Conservation (phyloP, 2,113 vertebrate genomes). For the Siniperca chuatsi region DNA sequence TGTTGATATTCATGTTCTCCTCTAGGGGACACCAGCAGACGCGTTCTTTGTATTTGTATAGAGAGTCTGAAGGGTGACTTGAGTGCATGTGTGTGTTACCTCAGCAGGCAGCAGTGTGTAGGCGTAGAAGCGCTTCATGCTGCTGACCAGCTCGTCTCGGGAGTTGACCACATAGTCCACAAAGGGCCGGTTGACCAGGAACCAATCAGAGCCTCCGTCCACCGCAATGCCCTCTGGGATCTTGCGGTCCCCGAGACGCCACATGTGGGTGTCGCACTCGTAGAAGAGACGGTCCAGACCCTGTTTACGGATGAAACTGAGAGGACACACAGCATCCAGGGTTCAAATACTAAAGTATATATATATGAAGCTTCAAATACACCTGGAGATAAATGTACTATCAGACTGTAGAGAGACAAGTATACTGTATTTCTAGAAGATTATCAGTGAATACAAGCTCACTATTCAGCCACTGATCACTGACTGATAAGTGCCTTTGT, state of each 20-base stretch:
- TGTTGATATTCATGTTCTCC: not conserved
- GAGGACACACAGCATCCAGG: not conserved
- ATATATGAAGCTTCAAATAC: not conserved
- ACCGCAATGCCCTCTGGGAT: conserved; percentile 96
- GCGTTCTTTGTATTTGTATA: accelerated
- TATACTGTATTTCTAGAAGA: not conserved
- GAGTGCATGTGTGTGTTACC: conserved; percentile 79
- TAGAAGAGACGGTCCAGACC: conserved; percentile 96
- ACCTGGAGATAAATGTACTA: not conserved
- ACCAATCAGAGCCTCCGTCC: conserved; percentile 98
- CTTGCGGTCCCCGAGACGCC: conserved; percentile 95
- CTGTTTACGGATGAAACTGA: conserved; percentile 97
- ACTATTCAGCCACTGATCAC: not conserved
- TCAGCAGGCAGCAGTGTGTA: conserved; percentile 96
- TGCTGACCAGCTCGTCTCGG: conserved; percentile 90
- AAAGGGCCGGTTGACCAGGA: conserved; percentile 94
- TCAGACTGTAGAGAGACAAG: not conserved
- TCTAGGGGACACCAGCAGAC: not conserved
- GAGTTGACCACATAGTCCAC: conserved; percentile 96
- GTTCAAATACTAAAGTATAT: not conserved
- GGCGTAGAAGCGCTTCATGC: conserved; percentile 96
- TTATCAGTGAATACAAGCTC: not conserved
- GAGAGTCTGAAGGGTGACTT: not conserved
- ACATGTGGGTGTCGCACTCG: conserved; percentile 98
- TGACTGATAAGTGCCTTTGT: not conserved